Evolutionary conservation across 2,888 invertebrate genomes (phyloP), one percentile per base, ranked within the genome.

Genomic region (Trissoscelio sp.): DNA sequence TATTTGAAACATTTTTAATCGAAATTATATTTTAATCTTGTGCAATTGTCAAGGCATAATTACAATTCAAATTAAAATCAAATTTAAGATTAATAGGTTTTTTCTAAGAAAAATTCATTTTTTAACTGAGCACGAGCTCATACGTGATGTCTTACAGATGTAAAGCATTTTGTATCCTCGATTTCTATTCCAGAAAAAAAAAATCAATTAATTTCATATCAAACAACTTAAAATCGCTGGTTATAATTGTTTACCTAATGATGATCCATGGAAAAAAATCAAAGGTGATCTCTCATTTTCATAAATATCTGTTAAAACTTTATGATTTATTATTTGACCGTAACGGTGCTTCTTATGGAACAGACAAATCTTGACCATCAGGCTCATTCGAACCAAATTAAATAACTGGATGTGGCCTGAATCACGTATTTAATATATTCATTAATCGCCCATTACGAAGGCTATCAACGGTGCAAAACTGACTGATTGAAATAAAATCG

Each of bases 291-390:
- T 57, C 72, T 72, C 57, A 79, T 79, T 79, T 79, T 79, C 73
- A 74, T 74, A 79, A 74, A 74, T 79, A 74, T 79, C 74, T 74
- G 62, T 74, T 79, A 74, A 79, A 74, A 74, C 37, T 73, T 37
- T 24, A 28, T 79, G 79, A 79, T 79, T 74, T 74, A 74, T 74
- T 20, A 51, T 62, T 55, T 22, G 57, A 44, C 44, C 46, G 73
- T 79, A 79, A 79, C 79, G 79, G 79, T 79, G 73, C 62, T 51
- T 48, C 31, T 62, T 24, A 73, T 73, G 20, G 22, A 70, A 28
- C 24, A 9, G n/a, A 37, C 34, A 20, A 14, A 53, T 39, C 28
- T 18, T 60, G 16, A 48, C 39, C 64, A 42, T 24, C 64, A 72
- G 48, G 55, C 22, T 55, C 46, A 20, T 74, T 62, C 46, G 67